Evolutionary conservation across 2,113 vertebrate genomes (phyloP).

Genomic region (Urocolius indicus): DNA sequence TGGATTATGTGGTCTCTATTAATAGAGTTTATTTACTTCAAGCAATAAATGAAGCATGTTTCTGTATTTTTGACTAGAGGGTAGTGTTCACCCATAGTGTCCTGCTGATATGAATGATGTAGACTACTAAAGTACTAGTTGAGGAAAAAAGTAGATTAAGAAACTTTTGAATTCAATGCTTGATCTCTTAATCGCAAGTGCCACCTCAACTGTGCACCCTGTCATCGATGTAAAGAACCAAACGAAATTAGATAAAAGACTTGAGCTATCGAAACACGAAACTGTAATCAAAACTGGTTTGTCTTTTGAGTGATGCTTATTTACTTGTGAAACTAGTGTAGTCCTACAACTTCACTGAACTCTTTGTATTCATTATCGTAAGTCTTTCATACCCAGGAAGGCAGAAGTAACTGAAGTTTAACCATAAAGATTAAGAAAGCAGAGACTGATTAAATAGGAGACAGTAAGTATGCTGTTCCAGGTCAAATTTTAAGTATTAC

Average conservation of each 20-base stretch:
- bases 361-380: background rate
- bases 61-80: conserved; percentile 41
- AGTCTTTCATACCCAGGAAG: background rate
- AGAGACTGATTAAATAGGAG: background rate
- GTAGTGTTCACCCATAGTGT: conserved; percentile 24
- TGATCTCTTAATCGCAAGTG: conserved; percentile 81
- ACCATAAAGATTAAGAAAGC: background rate
- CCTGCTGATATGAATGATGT: conserved; percentile 59
- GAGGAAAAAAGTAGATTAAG: conserved; percentile 41
- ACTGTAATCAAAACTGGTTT: conserved; percentile 74
- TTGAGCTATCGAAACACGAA: conserved; percentile 56
- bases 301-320: conserved; percentile 70
- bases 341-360: background rate
- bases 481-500: background rate
- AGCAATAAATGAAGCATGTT: conserved; percentile 31
- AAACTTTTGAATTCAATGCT: conserved; percentile 59
- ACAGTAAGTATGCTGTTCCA: background rate
- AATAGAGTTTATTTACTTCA: conserved; percentile 62
- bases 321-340: conserved; percentile 17
- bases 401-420: background rate
- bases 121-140: conserved; percentile 3
- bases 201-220: conserved; percentile 65
- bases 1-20: conserved; percentile 53
- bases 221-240: conserved; percentile 67
- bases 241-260: conserved; percentile 71